Evolutionary conservation across 92 coral and sea anemone species (phyloP).

Genomic region (Isaurus tuberculatus): DNA sequence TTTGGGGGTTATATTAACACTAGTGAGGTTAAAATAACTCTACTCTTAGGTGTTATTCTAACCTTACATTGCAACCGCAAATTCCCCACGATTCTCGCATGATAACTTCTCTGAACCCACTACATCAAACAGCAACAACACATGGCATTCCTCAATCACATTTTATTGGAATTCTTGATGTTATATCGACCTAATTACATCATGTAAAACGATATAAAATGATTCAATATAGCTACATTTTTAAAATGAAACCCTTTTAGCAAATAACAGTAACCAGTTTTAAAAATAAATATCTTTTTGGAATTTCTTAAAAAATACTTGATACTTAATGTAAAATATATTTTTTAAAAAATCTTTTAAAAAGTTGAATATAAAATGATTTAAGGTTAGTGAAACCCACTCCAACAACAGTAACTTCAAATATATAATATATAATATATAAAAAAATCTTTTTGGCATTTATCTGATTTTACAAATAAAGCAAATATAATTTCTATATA

Average conservation of each 20-base stretch:
- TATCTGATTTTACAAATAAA: background rate
- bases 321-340: background rate
- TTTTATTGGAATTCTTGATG: background rate
- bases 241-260: slow-evolving; percentile 5
- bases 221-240: background rate
- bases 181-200: background rate
- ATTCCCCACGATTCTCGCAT: slow-evolving; percentile 2
- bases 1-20: slow-evolving; percentile 5
- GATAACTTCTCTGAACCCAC: slow-evolving; percentile 1
- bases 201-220: slow-evolving; percentile 4
- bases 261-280: background rate
- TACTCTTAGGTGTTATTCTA: background rate
- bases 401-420: background rate
- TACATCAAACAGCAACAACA: background rate
- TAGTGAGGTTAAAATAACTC: slow-evolving; percentile 8
- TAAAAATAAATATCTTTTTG: background rate
- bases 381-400: slow-evolving; percentile 7
- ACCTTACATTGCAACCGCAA: background rate
- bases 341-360: background rate
- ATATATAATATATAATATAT: background rate
- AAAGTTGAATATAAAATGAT: background rate
- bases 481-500: background rate
- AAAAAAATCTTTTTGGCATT: too few species aligned
- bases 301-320: background rate
- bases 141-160: slow-evolving; percentile 1